Evolutionary conservation across 2,797 vertebrate species (phyloP).

Genomic region (Gymnoscopelus microlampas): DNA sequence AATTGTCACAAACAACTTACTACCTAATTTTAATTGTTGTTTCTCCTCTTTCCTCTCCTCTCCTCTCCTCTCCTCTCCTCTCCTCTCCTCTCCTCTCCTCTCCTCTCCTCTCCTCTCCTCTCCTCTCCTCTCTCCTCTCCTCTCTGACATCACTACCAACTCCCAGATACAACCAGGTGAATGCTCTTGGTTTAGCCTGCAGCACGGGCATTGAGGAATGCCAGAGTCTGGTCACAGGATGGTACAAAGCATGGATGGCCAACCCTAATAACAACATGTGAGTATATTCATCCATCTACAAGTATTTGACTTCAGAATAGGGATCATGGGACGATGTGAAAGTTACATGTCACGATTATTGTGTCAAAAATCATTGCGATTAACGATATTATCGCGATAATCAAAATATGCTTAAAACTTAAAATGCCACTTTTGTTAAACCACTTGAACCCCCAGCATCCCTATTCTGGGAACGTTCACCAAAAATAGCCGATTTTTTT

Average conservation of each 20-base stretch:
- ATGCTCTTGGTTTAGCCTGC: constrained; percentile 87
- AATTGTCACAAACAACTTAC: no score
- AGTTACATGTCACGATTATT: no score
- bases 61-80: background rate
- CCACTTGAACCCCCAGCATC: no score
- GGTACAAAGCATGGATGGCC: constrained; percentile 70
- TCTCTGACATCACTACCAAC: constrained; percentile 6
- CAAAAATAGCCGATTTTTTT: no score
- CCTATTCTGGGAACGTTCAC: no score
- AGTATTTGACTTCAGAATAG: no score
- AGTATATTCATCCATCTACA: constrained; percentile 48
- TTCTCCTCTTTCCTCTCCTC: background rate
- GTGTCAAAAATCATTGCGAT: no score
- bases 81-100: background rate
- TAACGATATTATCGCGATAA: no score
- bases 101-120: background rate
- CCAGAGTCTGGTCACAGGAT: background rate
- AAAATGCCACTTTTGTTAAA: no score
- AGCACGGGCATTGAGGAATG: constrained; percentile 77
- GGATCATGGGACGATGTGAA: no score
- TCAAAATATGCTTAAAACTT: no score
- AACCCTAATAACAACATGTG: constrained; percentile 43
- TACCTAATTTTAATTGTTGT: no score
- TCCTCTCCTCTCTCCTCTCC: background rate
- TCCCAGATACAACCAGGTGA: constrained; percentile 88